Base-by-base conservation (phyloP, 2,888 invertebrate genomes). In the Agrochola circellaris region DNA sequence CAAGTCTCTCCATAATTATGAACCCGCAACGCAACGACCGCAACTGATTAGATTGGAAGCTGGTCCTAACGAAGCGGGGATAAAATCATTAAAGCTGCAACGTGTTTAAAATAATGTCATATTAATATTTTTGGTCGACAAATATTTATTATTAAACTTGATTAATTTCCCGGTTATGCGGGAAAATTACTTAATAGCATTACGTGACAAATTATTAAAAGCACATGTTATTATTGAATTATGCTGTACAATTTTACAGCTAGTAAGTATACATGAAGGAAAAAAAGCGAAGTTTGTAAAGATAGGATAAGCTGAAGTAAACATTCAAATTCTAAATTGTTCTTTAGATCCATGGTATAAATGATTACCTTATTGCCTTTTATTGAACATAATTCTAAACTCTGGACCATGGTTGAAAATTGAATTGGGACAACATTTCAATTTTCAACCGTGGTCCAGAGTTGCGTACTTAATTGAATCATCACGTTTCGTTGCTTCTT, bases 161-260 rank as follows among this genome's bases (percentile, higher is more conserved):
- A 48, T 81, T 62, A 69, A 76, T 67, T 70, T 73, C 0, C 15
- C 51, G 7, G 51, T 26, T 34, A 58, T 3, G 48, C 71, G 60
- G 56, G 65, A 62, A 65, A 58, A 81, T 75, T 38, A 72, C 61
- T 72, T 81, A 80, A 70, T 17, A 62, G 20, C 7, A 75, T 82
- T 67, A 75, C 51, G 58, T 26, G 64, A 13, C 20, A 61, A 69
- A 71, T 48, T 58, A 69, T 69, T 79, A 45, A 45, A 75, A 68
- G 64, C 30, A 45, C 69, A 66, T 48, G 17, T 48, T 48, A 71
- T 61, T 81, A 30, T 15, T 73, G 30, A 48, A 48, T 68, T 23
- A 8, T 34, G 26, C n/a, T 20, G 23, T 34, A 5, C 11, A 38
- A 38, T 38, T 38, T 8, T n/a, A n/a, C 60, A 51, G 51, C 38